Base-by-base conservation (phyloP, 2,888 invertebrate species). In the Clepsis dumicolana region DNA sequence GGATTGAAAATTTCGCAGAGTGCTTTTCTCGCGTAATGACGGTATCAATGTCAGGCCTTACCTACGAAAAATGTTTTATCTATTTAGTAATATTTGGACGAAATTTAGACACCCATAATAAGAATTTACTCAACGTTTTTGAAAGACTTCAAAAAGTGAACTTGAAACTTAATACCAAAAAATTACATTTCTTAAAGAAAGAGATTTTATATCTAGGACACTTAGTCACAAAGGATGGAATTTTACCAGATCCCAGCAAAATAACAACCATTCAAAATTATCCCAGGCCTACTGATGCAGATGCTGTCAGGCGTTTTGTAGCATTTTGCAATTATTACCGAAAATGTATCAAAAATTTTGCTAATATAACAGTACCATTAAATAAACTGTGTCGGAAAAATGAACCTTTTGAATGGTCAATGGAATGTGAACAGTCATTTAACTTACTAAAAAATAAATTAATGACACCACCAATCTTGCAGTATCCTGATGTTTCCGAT, bases 121-220 rank as follows among this genome's bases (percentile, higher is more conserved):
- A 63, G 53, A 24, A 63, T 16, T 25, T 60, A 14, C 38, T 60
- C n/a, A 44, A 60, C 2, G 25, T 52, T 41, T 60, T 65, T 41
- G 50, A n/a, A n/a, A n/a, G n/a, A n/a, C n/a, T n/a, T n/a, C n/a
- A n/a, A n/a, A n/a, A n/a, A n/a, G n/a, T n/a, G n/a, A n/a, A n/a
- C n/a, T n/a, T n/a, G n/a, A n/a, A n/a, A n/a, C n/a, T n/a, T n/a
- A n/a, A n/a, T n/a, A 54, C 8, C 5, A 35, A 35, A 7, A 35
- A 68, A 29, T 66, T 64, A 14, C 16, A 71, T 18, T 71, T 71
- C 38, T 27, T 56, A 18, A 67, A 52, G 8, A 67, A 8, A 21
- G 38, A 56, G 50, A 54, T 67, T 0, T 54, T 64, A 35, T 68
- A 68, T 38, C 25, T 68, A 21, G 68, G 68, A 14, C 68, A 59